Evolutionary conservation across 1,140 invertebrate genomes (phyloP).

Genomic region (Littorina saxatilis): DNA sequence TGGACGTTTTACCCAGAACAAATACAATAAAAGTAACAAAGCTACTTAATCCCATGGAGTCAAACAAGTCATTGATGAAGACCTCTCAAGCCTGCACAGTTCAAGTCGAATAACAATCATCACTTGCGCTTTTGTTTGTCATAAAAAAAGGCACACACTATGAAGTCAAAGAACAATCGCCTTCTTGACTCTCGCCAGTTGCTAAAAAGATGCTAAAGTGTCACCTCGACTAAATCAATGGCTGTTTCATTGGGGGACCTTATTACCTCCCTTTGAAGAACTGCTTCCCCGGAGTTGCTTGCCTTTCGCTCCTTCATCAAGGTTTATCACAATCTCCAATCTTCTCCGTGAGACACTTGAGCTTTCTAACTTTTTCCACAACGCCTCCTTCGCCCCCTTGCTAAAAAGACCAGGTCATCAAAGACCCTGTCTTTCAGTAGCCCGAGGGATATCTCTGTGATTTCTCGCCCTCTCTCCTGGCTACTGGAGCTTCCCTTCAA

Average conservation of each 20-base stretch:
- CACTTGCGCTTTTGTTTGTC: background rate
- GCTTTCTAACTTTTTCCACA: slow-evolving; percentile 17
- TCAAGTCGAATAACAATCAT: background rate
- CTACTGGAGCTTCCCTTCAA: background rate
- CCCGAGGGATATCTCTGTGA: background rate
- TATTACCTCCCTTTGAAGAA: slow-evolving; percentile 13
- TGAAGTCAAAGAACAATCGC: background rate
- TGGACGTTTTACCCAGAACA: too few relatives aligned
- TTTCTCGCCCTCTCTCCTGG: slow-evolving; percentile 18
- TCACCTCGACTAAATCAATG: slow-evolving; percentile 20
- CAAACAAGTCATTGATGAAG: too few relatives aligned
- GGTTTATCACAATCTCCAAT: slow-evolving; percentile 10
- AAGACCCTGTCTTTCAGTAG: background rate
- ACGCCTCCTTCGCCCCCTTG: background rate
- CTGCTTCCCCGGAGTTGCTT: background rate
- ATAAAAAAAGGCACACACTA: background rate
- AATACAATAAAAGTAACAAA: too few relatives aligned
- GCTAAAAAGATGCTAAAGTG: slow-evolving; percentile 7
- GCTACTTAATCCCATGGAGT: too few relatives aligned
- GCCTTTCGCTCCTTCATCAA: slow-evolving; percentile 2
- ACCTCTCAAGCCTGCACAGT: background rate
- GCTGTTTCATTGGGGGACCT: background rate
- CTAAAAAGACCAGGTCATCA: slow-evolving; percentile 17
- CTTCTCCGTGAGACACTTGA: slow-evolving; percentile 3
- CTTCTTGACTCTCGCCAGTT: background rate